Evolutionary conservation across 2,888 invertebrate species (phyloP).

Genomic region (Dolichomitus sp.): DNA sequence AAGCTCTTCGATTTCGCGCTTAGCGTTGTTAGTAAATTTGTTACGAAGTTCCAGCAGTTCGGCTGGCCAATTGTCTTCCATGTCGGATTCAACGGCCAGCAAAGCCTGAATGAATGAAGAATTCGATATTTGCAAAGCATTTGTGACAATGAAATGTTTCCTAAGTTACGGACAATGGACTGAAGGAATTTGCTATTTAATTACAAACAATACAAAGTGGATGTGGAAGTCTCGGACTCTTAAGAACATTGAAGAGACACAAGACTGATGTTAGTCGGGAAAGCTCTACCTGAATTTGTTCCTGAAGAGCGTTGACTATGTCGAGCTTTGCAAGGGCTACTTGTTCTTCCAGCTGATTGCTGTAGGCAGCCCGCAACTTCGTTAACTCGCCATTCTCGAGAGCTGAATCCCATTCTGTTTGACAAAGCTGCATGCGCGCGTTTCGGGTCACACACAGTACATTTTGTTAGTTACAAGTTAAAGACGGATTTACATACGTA

Average conservation of each 20-base stretch:
- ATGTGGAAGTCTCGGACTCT: slow-evolving; percentile 7
- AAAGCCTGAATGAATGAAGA: slow-evolving; percentile 88
- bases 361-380: slow-evolving; percentile 81
- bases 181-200: background rate
- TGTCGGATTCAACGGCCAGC: slow-evolving; percentile 90
- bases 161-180: background rate
- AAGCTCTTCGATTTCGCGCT: slow-evolving; percentile 88
- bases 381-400: slow-evolving; percentile 81
- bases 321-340: slow-evolving; percentile 90
- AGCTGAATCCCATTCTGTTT: slow-evolving; percentile 82
- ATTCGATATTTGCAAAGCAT: slow-evolving; percentile 23
- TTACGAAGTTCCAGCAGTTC: slow-evolving; percentile 91
- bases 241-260: slow-evolving; percentile 11
- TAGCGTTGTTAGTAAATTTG: slow-evolving; percentile 91
- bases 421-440: slow-evolving; percentile 84
- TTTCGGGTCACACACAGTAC: slow-evolving; percentile 70
- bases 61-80: slow-evolving; percentile 91
- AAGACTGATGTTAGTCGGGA: slow-evolving; percentile 61
- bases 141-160: slow-evolving; percentile 19
- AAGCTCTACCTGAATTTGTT: slow-evolving; percentile 91
- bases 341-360: slow-evolving; percentile 88
- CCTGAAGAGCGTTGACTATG: slow-evolving; percentile 90
- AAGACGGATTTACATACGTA: slow-evolving; percentile 9
- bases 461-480: slow-evolving; percentile 72
- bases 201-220: background rate